Percentiles rank a stretch among this genome's conserved stretches.
Evolutionary conservation across 2,888 invertebrate species (phyloP).

Genomic region (Macrostomum cliftonense): DNA sequence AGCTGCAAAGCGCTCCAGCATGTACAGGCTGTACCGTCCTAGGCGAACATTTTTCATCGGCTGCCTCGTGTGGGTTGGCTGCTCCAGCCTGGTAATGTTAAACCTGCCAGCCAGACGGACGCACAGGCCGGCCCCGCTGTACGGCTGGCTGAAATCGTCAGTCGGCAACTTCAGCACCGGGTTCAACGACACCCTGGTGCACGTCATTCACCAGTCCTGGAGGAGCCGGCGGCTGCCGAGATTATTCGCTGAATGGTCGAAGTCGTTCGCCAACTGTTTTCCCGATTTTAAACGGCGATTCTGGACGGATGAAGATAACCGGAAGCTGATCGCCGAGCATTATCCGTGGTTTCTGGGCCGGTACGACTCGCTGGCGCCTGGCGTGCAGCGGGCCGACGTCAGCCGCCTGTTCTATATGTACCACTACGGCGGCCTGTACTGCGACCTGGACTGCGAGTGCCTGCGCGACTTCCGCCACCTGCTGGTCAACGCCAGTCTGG

Average conservation of each 20-base stretch:
- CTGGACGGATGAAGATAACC: constrained; percentile 3
- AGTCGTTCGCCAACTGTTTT: neutral
- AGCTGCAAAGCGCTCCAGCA: no score
- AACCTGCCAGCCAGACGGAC: no score
- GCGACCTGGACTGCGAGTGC: constrained; percentile 5
- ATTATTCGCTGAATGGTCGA: neutral
- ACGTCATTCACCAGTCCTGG: constrained; percentile 1
- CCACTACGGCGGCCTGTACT: constrained; percentile 6
- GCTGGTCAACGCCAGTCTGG: neutral
- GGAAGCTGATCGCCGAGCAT: constrained; percentile 1
- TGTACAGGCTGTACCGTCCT: no score
- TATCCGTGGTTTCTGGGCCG: constrained; percentile 5
- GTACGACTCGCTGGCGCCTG: neutral
- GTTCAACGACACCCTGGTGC: no score
- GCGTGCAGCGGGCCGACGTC: constrained; percentile 3
- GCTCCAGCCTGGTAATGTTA: no score
- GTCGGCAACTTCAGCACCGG: no score
- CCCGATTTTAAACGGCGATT: neutral
- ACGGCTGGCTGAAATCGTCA: no score
- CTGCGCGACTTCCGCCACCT: constrained; percentile 5
- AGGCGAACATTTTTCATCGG: no score
- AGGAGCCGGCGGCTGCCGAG: neutral
- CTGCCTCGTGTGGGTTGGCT: no score
- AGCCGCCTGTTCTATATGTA: constrained; percentile 3
- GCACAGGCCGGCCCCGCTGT: no score